These are phyloP conservation scores for Rousettus madagascariensis DNA, from an alignment of 2,797 vertebrate genomes.

Conservation along the genomic window DNA sequence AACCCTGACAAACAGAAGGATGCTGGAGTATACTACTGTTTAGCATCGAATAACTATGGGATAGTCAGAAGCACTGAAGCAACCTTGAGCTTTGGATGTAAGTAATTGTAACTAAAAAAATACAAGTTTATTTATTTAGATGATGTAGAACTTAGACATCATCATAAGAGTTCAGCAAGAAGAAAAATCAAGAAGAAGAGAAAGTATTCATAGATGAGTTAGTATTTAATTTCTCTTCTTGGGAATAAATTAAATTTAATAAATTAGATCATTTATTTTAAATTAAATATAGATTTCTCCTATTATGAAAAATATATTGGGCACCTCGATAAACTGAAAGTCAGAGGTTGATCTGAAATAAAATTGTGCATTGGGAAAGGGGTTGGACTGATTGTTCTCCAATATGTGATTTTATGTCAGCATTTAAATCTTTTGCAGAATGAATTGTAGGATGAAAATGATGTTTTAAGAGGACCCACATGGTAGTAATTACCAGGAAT, in stretches of 20 bases:
- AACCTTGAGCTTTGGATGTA: conserved; percentile 95
- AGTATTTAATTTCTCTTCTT: not conserved
- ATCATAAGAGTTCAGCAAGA: not conserved
- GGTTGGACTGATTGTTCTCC: not conserved
- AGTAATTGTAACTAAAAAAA: conserved; percentile 79
- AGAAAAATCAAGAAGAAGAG: not conserved
- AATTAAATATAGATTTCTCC: not conserved
- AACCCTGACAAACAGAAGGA: conserved; percentile 91
- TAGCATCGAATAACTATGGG: conserved; percentile 92
- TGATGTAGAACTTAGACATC: not conserved
- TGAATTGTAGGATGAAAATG: not conserved
- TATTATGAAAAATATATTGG: not conserved
- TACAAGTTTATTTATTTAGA: not conserved
- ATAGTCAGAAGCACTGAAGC: conserved; percentile 92
- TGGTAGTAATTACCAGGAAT: not conserved
- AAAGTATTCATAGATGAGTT: not conserved
- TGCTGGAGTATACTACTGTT: conserved; percentile 92
- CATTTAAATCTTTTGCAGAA: not conserved
- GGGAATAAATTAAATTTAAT: not conserved
- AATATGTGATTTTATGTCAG: not conserved
- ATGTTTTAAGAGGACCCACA: not conserved
- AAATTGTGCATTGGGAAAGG: not conserved
- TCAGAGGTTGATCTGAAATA: not conserved
- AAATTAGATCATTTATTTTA: not conserved
- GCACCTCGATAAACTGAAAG: not conserved